phyloP scores from a whole-genome alignment of 2,888 invertebrate genomes.

The Zele albiditarsus region DNA sequence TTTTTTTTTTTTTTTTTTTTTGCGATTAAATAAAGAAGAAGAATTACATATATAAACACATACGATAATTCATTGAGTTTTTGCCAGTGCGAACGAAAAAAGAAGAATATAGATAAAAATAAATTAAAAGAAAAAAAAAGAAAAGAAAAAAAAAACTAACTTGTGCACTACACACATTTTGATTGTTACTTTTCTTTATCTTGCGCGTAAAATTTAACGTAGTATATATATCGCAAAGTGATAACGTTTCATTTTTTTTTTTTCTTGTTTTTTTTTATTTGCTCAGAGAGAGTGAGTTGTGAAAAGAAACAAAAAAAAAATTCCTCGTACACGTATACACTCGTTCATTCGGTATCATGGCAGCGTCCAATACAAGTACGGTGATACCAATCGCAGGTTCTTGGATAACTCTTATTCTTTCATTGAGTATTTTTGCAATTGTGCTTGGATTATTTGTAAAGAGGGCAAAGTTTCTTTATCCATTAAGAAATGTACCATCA shows the following conservation, averaged over 20 bases:
- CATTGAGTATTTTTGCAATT: slow-evolving; percentile 50
- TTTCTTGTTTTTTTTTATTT: background rate
- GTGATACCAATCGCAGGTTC: slow-evolving; percentile 43
- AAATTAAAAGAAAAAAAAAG: background rate
- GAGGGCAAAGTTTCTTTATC: slow-evolving; percentile 60
- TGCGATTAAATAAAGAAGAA: background rate
- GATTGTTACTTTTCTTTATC: background rate
- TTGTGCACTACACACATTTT: background rate
- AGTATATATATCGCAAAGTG: slow-evolving; percentile 3
- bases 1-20: background rate
- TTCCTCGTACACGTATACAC: background rate
- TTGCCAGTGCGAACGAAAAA: background rate
- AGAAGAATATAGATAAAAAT: background rate
- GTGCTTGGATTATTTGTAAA: slow-evolving; percentile 51
- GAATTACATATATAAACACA: background rate
- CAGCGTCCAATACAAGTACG: slow-evolving; percentile 7
- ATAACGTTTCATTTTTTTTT: slow-evolving; percentile 1
- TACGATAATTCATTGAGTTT: slow-evolving; percentile 1
- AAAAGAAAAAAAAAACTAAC: background rate
- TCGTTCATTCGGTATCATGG: slow-evolving; percentile 20
- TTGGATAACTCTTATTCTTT: slow-evolving; percentile 57
- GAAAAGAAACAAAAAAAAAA: slow-evolving; percentile 11
- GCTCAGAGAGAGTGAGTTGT: background rate
- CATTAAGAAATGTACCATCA: slow-evolving; percentile 63
- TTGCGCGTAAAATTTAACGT: background rate